Percentiles rank a stretch among this genome's conserved stretches.
Evolutionary conservation across 2,797 vertebrate species (phyloP).

Genomic region (Euthynnus affinis): DNA sequence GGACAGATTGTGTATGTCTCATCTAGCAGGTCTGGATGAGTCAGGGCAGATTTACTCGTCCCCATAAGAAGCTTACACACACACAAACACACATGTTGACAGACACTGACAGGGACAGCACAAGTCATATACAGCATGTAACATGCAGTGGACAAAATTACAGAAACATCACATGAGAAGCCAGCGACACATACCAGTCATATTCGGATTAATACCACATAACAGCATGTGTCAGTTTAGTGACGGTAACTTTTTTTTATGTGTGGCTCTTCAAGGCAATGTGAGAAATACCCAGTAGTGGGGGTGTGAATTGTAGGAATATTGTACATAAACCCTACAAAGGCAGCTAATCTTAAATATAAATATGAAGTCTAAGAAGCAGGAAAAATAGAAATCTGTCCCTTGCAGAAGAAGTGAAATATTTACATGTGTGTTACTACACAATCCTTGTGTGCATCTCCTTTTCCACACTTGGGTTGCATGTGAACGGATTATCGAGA

Average conservation of each 20-base stretch:
- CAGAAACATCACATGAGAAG: neutral
- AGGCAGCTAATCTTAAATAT: too few relatives aligned
- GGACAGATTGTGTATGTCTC: slow-evolving; percentile 66
- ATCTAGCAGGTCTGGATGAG: slow-evolving; percentile 77
- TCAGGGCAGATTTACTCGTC: slow-evolving; percentile 77
- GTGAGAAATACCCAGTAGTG: neutral
- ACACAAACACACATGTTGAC: slow-evolving; percentile 42
- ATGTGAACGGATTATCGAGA: neutral
- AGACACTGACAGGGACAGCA: slow-evolving; percentile 13
- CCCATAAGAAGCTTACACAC: slow-evolving; percentile 75
- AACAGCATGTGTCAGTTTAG: neutral
- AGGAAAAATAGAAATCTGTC: neutral
- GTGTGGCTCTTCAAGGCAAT: neutral
- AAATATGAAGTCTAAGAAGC: neutral
- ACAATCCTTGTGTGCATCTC: too few relatives aligned
- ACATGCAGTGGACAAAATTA: slow-evolving; percentile 4
- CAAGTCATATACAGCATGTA: slow-evolving; percentile 16
- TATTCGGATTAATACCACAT: neutral
- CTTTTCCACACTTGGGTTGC: neutral
- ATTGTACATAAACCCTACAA: neutral
- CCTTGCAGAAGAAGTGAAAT: neutral
- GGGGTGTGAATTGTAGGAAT: neutral
- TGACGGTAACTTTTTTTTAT: neutral
- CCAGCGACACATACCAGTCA: neutral
- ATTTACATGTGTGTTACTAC: neutral